Percentiles rank a stretch among this genome's conserved stretches.
phyloP scores from a whole-genome alignment of 35 echinoderm and acorn worm genomes.

The Heliocidaris erythrogramma region DNA sequence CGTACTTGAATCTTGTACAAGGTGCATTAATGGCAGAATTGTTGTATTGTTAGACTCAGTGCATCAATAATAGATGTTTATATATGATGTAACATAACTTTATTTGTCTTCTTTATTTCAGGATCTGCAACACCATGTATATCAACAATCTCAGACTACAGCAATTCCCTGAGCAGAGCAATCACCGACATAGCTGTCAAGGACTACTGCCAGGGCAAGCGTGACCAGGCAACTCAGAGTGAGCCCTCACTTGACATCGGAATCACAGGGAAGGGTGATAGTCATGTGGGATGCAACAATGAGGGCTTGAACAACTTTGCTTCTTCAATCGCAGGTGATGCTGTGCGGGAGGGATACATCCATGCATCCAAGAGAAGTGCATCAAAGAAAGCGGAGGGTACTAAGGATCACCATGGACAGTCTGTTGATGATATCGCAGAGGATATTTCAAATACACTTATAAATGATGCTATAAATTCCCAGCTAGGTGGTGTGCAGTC shows the following conservation, averaged over 20 bases:
- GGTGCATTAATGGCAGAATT: too few species aligned
- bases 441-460: background rate
- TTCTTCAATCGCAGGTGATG: background rate
- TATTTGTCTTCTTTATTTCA: slow-evolving; percentile 37
- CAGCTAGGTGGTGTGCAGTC: background rate
- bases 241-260: slow-evolving; percentile 4
- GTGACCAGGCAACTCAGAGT: slow-evolving; percentile 3
- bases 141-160: slow-evolving; percentile 59
- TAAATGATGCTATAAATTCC: background rate
- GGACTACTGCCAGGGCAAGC: slow-evolving; percentile 56
- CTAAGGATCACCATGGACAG: background rate
- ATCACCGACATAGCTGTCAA: slow-evolving; percentile 90
- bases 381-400: background rate
- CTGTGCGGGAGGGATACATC: background rate
- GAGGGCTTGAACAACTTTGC: slow-evolving; percentile 37
- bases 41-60: too few species aligned
- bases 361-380: background rate
- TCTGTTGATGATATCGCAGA: background rate
- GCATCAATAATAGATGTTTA: too few species aligned
- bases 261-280: background rate
- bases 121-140: slow-evolving; percentile 45
- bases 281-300: background rate
- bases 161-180: slow-evolving; percentile 78
- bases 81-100: background rate
- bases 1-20: too few species aligned